Conservation (phyloP, 1,140 invertebrate species). For the Drosophila malerkotliana region DNA sequence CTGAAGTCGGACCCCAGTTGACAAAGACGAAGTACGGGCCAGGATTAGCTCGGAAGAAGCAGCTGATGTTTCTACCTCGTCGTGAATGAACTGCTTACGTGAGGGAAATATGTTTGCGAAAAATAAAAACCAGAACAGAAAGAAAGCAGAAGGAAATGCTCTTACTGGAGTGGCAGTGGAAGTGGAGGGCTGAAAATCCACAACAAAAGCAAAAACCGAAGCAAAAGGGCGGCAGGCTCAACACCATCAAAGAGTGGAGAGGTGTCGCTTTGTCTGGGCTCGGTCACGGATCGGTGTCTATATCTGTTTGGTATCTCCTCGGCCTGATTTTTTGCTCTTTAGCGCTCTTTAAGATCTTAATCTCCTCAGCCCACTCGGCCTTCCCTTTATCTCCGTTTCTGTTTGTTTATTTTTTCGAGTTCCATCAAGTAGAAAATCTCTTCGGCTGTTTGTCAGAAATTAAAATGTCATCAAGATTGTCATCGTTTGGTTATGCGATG, state of each 20-base stretch:
- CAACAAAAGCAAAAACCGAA: slow-evolving; percentile 24
- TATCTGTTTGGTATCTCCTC: slow-evolving; percentile 43
- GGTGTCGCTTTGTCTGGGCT: slow-evolving; percentile 70
- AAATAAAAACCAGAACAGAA: background rate
- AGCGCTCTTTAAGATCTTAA: slow-evolving; percentile 80
- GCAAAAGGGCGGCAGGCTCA: slow-evolving; percentile 40
- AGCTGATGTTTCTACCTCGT: slow-evolving; percentile 55
- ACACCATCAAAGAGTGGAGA: slow-evolving; percentile 67
- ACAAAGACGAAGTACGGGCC: slow-evolving; percentile 38
- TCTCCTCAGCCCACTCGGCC: slow-evolving; percentile 53
- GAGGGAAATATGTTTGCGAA: slow-evolving; percentile 42
- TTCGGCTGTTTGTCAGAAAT: slow-evolving; percentile 70
- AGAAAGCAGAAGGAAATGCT: slow-evolving; percentile 41
- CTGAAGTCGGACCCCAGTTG: slow-evolving; percentile 39
- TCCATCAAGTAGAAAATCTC: slow-evolving; percentile 79
- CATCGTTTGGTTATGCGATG: slow-evolving; percentile 69
- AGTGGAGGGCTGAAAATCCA: slow-evolving; percentile 31
- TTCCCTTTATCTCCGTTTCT: slow-evolving; percentile 47
- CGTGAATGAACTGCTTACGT: slow-evolving; percentile 63
- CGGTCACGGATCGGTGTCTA: slow-evolving; percentile 56
- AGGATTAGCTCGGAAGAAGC: slow-evolving; percentile 54
- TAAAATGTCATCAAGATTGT: slow-evolving; percentile 84
- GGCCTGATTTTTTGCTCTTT: slow-evolving; percentile 62
- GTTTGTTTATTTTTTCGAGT: slow-evolving; percentile 56
- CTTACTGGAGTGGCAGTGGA: slow-evolving; percentile 6